Base-by-base conservation (phyloP, 2,797 vertebrate species). In the Lithobates pipiens region DNA sequence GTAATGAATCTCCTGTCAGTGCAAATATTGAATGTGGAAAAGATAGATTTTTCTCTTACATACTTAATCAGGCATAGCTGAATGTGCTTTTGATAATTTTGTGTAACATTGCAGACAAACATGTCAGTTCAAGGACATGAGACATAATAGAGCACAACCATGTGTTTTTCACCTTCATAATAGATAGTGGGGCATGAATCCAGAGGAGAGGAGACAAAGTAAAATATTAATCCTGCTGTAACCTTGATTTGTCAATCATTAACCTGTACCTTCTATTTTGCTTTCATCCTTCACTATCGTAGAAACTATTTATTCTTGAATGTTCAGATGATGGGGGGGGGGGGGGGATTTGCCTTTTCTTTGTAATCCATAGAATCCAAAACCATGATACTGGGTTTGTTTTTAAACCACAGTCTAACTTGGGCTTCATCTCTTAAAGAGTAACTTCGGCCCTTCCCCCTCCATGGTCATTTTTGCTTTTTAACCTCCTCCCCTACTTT, bases 211-310 rank as follows among this genome's bases (percentile, higher is more conserved):
- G 50, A 78, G 80, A 83, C 85, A n/a, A 71, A 74, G 85, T 86
- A 72, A 83, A 57, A 79, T 83, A 86, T 86, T 86, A 86, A 83
- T 78, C 61, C 1, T 61, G 29, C 61, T 65, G 61, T 25, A 69
- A 27, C 80, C 80, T 83, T 86, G 68, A 71, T 42, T 61, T 75
- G 80, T 75, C 76, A 83, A 23, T 83, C 61, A 78, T 83, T 86
- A 77, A 78, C 76, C 10, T 29, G 54, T 76, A 16, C 29, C 36
- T 23, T 36, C 39, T 21, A 25, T 11, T 68, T 9, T 70, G 75
- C 76, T 83, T 82, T 86, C 39, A 85, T 75, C 69, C 74, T 2
- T 29, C 54, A 65, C 27, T 11, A 23, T 76, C 21, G 25, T 3
- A 18, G 50, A 54, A 25, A 23, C 25, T 70, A 61, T 54, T 16